phyloP scores from a whole-genome alignment of 2,888 invertebrate species.

The Euzetes globulus region DNA sequence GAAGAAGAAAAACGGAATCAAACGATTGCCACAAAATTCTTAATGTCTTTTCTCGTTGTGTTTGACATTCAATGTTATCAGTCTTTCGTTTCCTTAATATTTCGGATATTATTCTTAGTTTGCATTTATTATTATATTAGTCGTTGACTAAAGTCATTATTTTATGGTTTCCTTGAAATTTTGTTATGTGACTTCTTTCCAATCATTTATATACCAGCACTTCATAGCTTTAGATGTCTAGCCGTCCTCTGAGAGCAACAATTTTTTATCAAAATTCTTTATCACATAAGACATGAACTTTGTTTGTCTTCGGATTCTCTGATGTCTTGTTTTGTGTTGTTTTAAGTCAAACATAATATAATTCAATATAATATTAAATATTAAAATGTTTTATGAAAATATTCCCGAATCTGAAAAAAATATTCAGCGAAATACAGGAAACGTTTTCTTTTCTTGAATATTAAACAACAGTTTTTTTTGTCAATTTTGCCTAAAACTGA shows the following conservation, averaged over 20 bases:
- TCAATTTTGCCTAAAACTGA: too few species aligned
- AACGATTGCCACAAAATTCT: slow-evolving; percentile 17
- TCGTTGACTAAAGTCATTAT: background rate
- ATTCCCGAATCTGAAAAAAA: too few species aligned
- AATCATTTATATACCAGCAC: background rate
- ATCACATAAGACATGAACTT: background rate
- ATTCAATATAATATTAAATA: background rate
- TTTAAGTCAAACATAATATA: background rate
- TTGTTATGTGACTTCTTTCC: background rate
- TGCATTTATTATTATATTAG: too few species aligned
- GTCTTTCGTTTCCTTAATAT: too few species aligned
- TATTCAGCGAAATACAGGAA: too few species aligned
- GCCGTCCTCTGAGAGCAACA: slow-evolving; percentile 4
- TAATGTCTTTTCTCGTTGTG: slow-evolving; percentile 1
- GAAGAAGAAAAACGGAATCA: background rate
- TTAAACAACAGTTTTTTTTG: too few species aligned
- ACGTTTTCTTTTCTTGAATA: too few species aligned
- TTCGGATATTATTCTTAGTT: too few species aligned
- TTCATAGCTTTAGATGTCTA: background rate
- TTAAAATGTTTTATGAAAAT: too few species aligned
- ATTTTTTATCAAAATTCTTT: background rate
- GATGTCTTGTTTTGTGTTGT: background rate
- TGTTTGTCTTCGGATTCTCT: background rate
- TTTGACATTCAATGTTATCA: background rate
- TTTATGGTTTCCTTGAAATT: background rate